Percentiles rank a stretch among this genome's conserved stretches.
These are phyloP conservation scores for Anarhynchus alexandrinus DNA, from an alignment of 2,113 vertebrate species.

Conservation along the genomic window DNA sequence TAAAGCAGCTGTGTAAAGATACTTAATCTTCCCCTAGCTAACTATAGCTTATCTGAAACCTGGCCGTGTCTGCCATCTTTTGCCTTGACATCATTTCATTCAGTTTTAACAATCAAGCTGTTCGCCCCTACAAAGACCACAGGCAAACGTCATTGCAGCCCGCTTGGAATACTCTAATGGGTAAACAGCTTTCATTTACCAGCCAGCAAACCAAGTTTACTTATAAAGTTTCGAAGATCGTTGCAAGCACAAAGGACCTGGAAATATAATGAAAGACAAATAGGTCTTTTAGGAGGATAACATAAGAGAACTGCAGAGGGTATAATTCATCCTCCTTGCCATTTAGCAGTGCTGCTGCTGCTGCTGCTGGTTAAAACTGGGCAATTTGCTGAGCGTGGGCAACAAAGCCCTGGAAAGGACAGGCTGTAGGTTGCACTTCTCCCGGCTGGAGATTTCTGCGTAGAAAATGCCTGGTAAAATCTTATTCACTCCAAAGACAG, in stretches of 20 bases:
- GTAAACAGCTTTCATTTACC: not conserved
- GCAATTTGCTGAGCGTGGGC: not conserved
- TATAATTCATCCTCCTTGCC: not conserved
- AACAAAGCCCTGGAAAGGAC: not conserved
- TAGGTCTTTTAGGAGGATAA: not conserved
- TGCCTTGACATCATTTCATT: not conserved
- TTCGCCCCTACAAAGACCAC: not conserved
- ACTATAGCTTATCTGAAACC: not conserved
- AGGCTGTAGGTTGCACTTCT: not conserved
- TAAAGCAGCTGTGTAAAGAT: not conserved
- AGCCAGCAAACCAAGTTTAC: not conserved
- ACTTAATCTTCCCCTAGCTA: not conserved
- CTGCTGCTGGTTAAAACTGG: not conserved
- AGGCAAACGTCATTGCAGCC: not conserved
- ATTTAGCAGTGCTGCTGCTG: not conserved
- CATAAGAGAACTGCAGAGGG: not conserved
- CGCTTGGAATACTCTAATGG: not conserved
- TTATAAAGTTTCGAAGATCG: not conserved
- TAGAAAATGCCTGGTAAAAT: constrained; percentile 37
- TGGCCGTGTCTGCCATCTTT: not conserved
- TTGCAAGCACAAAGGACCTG: not conserved
- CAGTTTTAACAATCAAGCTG: not conserved
- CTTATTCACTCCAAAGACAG: not conserved
- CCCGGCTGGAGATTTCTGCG: not conserved
- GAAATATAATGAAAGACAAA: not conserved